These are phyloP conservation scores for Asarcornis scutulata DNA, from an alignment of 2,113 vertebrate genomes.

Conservation along the genomic window DNA sequence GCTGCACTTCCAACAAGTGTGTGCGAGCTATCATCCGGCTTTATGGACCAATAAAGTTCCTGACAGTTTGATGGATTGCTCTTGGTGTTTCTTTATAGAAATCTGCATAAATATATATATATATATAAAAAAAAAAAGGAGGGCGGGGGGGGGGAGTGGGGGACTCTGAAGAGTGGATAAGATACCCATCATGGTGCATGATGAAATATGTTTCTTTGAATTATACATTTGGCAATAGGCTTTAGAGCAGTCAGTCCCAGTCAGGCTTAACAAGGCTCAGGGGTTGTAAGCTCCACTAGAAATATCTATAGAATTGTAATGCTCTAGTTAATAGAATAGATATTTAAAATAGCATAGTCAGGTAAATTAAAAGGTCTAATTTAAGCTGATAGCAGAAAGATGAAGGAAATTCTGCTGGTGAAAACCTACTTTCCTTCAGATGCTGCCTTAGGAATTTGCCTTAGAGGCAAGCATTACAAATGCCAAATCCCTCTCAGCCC, in stretches of 20 bases:
- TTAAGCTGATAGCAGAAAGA: background rate
- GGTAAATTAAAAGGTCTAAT: constrained; percentile 16
- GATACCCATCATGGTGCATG: background rate
- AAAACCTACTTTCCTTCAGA: background rate
- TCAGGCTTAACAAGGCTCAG: background rate
- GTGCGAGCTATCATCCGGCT: background rate
- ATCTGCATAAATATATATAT: background rate
- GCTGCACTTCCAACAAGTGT: background rate
- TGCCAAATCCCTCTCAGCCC: background rate
- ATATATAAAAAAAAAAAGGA: background rate
- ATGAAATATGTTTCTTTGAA: background rate
- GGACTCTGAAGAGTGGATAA: background rate
- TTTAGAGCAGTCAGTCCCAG: background rate
- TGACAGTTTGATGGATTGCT: background rate
- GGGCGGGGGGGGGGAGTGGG: fast-evolving
- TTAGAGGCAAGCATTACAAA: background rate
- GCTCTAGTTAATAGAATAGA: constrained; percentile 3
- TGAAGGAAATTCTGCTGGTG: background rate
- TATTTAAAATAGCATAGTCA: constrained; percentile 12
- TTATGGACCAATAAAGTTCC: background rate
- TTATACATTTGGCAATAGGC: background rate
- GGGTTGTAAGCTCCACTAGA: background rate
- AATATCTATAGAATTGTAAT: background rate
- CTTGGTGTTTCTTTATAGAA: background rate
- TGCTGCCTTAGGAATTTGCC: background rate